Evolutionary conservation across 1,140 invertebrate species (phyloP).

Genomic region (Tyrophagus putrescentiae): DNA sequence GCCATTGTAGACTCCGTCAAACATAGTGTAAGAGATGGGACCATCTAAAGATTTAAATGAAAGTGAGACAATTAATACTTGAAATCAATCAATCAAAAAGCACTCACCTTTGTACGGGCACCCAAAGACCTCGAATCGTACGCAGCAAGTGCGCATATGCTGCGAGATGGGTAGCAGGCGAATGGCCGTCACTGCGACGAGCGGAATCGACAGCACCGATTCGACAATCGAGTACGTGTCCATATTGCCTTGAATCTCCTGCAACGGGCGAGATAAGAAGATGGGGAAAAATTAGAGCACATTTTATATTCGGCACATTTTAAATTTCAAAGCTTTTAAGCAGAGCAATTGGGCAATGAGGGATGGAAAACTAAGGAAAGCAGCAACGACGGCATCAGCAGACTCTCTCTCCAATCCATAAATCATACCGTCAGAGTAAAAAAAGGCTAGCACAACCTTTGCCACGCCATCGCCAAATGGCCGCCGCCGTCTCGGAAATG

Average conservation of each 20-base stretch:
- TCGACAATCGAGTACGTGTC: conserved; percentile 65
- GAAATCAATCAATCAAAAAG: neutral
- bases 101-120: conserved; percentile 54
- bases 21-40: conserved; percentile 63
- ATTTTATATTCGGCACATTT: neutral
- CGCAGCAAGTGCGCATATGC: conserved; percentile 64
- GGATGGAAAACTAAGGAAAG: too few species aligned
- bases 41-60: too few species aligned
- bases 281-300: too few species aligned
- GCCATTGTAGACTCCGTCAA: conserved; percentile 56
- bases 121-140: conserved; percentile 66
- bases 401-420: too few species aligned
- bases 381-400: too few species aligned
- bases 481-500: too few species aligned
- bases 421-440: too few species aligned
- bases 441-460: too few species aligned
- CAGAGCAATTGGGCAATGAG: too few species aligned
- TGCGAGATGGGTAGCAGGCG: conserved; percentile 67
- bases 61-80: too few species aligned
- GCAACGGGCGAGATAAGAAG: conserved; percentile 24
- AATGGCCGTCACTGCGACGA: conserved; percentile 58
- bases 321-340: neutral
- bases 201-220: conserved; percentile 50
- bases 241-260: conserved; percentile 61
- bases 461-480: too few species aligned